Percentiles rank a stretch among this genome's conserved stretches.
phyloP scores from a whole-genome alignment of 2,797 vertebrate species.

The Aphelocoma californica region DNA sequence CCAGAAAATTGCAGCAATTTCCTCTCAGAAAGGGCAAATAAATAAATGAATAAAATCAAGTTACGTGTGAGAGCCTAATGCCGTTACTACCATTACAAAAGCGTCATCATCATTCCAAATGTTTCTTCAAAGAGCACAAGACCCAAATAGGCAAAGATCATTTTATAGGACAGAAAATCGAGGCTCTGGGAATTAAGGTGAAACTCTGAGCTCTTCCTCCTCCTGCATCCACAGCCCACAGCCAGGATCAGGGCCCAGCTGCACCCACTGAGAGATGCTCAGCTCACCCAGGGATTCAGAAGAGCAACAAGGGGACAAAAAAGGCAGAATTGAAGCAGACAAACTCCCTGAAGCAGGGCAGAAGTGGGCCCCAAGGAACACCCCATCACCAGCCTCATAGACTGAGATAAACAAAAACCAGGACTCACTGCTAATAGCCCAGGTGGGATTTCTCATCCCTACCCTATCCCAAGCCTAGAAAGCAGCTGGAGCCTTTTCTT shows the following conservation, averaged over 20 bases:
- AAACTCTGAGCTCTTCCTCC: neutral
- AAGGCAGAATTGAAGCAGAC: neutral
- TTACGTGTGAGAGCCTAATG: neutral
- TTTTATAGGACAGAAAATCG: neutral
- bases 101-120: neutral
- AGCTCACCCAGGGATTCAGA: neutral
- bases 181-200: neutral
- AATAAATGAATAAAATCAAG: conserved; percentile 29
- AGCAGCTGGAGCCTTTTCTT: neutral
- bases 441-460: neutral
- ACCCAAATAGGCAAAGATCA: neutral
- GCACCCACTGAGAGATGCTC: neutral
- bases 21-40: conserved; percentile 46
- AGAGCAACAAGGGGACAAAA: neutral
- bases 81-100: neutral
- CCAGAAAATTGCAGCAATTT: conserved; percentile 49
- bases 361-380: neutral
- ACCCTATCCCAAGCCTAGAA: neutral
- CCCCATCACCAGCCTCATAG: neutral
- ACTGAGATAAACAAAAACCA: neutral
- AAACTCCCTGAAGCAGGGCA: neutral
- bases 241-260: neutral
- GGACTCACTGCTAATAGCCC: neutral
- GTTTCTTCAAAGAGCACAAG: neutral
- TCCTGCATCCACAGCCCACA: accelerated